Conservation (phyloP, 2,113 vertebrate genomes). For the Tauraco erythrolophus region DNA sequence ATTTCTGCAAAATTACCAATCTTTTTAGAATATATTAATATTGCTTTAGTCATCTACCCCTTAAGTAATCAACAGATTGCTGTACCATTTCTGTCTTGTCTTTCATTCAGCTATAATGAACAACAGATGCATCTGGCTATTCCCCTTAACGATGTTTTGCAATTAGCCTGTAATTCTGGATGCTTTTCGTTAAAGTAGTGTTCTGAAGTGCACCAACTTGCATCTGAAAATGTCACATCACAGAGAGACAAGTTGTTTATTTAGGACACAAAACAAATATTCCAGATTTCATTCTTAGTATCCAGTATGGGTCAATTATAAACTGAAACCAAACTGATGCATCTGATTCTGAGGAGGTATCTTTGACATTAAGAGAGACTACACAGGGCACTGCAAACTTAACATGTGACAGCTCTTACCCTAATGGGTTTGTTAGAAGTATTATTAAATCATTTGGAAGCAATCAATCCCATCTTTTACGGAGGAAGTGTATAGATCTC, state of each 20-base stretch:
- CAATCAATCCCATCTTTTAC: not conserved
- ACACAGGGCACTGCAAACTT: not conserved
- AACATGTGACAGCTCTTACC: not conserved
- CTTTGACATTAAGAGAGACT: not conserved
- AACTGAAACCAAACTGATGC: not conserved
- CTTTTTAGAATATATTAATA: not conserved
- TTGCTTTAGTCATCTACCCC: not conserved
- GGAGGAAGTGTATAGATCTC: not conserved
- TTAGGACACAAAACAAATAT: not conserved
- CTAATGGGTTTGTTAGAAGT: not conserved
- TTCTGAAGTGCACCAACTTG: not conserved
- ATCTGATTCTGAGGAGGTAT: not conserved
- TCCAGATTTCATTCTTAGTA: not conserved
- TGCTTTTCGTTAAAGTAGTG: not conserved
- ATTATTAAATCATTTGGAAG: not conserved
- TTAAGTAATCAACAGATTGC: not conserved
- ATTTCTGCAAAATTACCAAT: not conserved
- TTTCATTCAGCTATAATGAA: not conserved
- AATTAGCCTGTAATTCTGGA: not conserved
- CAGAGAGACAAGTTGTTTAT: not conserved
- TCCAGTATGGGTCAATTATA: not conserved
- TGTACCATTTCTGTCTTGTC: not conserved
- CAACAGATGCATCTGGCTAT: not conserved
- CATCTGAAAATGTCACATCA: not conserved
- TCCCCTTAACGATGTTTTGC: not conserved